Base-by-base conservation (phyloP, 2,113 vertebrate genomes). In the Maccullochella peelii region DNA sequence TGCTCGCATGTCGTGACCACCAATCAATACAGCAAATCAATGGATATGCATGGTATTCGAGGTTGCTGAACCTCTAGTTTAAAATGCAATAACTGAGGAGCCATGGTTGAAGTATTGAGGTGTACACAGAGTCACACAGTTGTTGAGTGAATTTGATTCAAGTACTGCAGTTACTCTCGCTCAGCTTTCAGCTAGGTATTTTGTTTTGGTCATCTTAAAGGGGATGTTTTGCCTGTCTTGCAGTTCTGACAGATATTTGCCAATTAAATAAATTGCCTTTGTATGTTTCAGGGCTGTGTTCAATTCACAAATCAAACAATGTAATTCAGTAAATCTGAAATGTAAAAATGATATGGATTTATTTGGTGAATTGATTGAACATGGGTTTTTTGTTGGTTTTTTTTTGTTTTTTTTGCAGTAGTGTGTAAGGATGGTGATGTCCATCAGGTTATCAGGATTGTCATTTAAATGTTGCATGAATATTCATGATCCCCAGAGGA, bases 151-250 rank as follows among this genome's bases (percentile, higher is more conserved):
- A 21, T 77, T 20, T 85, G 70, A 72, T 80, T 86, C n/a, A 44
- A 52, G 62, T 25, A n/a, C 38, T 25, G 27, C 10, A 1, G 61
- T 16, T 69, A 68, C 75, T 85, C 75, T 91, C 84, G 77, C 68
- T 88, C 83, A 84, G 27, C 81, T n/a, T 61, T 87, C 83, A 71
- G 78, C 73, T 44, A 52, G 68, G 74, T 86, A 78, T 83, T 91
- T 86, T 86, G 54, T 80, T 86, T 58, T 88, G 85, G 79, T 87
- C 77, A 77, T 80, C 65, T 71, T 71, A 70, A 62, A 84, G 58
- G 58, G 58, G 62, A 69, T 82, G 57, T 63, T 84, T 71, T 79
- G 77, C 14, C 82, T 65, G 44, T 77, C 74, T 70, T 27, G 38
- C 40, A 25, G 59, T 80, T 77, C 58, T 72, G 83, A 86, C 55